These are phyloP conservation scores for Enteromius mattozi DNA, from an alignment of 2,797 vertebrate species.

Conservation along the genomic window DNA sequence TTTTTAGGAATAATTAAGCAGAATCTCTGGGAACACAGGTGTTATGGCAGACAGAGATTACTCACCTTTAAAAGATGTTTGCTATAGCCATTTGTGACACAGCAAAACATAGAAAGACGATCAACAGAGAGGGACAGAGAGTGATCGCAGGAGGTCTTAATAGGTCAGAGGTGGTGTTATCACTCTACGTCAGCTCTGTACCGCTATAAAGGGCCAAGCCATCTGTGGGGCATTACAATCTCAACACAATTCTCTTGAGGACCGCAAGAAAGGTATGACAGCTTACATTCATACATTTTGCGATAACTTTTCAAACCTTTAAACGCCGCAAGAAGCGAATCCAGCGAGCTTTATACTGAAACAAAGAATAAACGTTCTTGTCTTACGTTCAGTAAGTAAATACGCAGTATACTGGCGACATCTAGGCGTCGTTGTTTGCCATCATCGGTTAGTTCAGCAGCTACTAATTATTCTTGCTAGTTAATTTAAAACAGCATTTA, in stretches of 20 bases:
- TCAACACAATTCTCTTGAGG: conserved; percentile 57
- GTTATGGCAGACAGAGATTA: neutral
- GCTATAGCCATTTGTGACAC: conserved; percentile 22
- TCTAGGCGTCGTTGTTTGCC: conserved; percentile 44
- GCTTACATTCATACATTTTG: conserved; percentile 4
- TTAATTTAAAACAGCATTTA: neutral
- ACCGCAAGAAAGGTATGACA: conserved; percentile 71
- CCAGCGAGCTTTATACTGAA: neutral
- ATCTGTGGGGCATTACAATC: conserved; percentile 44
- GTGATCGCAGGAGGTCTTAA: conserved; percentile 63
- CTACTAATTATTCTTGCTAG: neutral
- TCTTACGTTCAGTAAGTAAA: neutral
- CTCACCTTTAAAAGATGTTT: neutral
- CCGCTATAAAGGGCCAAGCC: conserved; percentile 72
- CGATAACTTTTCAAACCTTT: neutral
- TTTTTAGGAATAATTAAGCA: neutral
- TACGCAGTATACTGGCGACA: conserved; percentile 51
- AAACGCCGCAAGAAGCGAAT: neutral
- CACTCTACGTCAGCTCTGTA: conserved; percentile 64
- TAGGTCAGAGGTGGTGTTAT: conserved; percentile 66
- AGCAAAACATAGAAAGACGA: conserved; percentile 20
- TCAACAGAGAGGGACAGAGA: conserved; percentile 30
- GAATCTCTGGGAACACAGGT: neutral
- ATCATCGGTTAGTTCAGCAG: neutral
- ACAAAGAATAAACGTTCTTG: neutral